phyloP scores from a whole-genome alignment of 2,113 vertebrate species.

The Crypturellus undulatus region DNA sequence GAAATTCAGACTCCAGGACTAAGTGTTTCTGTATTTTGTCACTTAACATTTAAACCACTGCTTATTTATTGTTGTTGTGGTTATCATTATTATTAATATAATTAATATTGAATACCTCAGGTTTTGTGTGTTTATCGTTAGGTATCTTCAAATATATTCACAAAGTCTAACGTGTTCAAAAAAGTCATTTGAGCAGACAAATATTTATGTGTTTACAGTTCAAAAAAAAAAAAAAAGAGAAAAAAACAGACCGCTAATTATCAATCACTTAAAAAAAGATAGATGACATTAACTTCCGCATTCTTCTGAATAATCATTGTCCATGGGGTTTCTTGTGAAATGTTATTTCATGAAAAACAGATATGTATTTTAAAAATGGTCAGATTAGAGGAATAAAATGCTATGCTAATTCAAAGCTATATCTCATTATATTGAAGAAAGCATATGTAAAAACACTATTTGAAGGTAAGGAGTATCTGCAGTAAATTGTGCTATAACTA shows the following conservation, averaged over 20 bases:
- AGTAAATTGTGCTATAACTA: not conserved
- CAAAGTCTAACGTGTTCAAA: not conserved
- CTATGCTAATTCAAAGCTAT: not conserved
- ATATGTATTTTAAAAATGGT: not conserved
- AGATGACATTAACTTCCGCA: not conserved
- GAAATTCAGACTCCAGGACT: not conserved
- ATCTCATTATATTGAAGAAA: not conserved
- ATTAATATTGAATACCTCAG: not conserved
- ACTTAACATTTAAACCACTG: not conserved
- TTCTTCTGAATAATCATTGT: not conserved
- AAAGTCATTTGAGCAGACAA: not conserved
- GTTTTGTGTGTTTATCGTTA: not conserved
- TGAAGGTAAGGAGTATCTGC: not conserved
- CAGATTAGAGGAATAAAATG: not conserved
- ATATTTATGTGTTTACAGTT: not conserved
- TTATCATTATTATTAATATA: not conserved
- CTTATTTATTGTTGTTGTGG: not conserved
- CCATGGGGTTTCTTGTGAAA: not conserved
- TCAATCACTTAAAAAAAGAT: not conserved
- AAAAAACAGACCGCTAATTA: not conserved
- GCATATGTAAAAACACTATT: not conserved
- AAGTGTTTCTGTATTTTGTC: not conserved
- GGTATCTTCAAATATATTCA: not conserved
- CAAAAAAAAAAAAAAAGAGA: not conserved
- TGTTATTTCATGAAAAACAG: not conserved